These are phyloP conservation scores for Drosophila anomelani DNA, from an alignment of 2,888 invertebrate species.

Conservation along the genomic window DNA sequence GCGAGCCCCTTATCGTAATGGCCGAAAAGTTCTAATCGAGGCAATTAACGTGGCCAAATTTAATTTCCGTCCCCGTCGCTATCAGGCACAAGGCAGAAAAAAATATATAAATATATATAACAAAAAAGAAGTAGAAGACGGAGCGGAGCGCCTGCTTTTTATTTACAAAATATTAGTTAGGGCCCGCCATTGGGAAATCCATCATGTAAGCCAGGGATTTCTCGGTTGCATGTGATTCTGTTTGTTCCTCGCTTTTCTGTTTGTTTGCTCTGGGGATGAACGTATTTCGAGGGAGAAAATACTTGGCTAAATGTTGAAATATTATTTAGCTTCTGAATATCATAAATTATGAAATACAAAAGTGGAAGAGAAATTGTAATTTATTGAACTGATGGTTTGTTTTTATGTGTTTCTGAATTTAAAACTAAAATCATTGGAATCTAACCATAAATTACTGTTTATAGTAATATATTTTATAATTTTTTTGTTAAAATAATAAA, in stretches of 20 bases:
- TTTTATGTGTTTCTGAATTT: not conserved
- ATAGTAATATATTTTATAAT: too few relatives aligned
- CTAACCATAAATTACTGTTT: not conserved
- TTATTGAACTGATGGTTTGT: not conserved
- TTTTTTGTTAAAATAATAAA: too few relatives aligned
- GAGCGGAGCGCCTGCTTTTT: slow-evolving; percentile 45
- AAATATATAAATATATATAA: slow-evolving; percentile 16
- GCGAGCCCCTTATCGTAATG: slow-evolving; percentile 70
- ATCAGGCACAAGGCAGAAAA: slow-evolving; percentile 43
- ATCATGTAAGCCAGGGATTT: slow-evolving; percentile 69
- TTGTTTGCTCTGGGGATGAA: slow-evolving; percentile 48
- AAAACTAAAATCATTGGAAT: not conserved
- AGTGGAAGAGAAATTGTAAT: not conserved
- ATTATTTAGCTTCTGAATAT: not conserved
- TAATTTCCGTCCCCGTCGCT: slow-evolving; percentile 74
- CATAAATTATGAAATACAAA: not conserved
- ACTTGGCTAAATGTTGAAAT: not conserved
- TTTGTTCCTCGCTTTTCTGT: slow-evolving; percentile 47
- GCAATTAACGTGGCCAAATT: slow-evolving; percentile 77
- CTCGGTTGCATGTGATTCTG: slow-evolving; percentile 30
- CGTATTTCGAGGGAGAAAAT: not conserved
- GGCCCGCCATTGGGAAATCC: slow-evolving; percentile 69
- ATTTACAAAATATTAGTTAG: slow-evolving; percentile 76
- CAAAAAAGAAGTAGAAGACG: slow-evolving; percentile 19
- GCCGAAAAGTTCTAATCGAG: slow-evolving; percentile 76